Evolutionary conservation across 1,140 invertebrate genomes (phyloP).

Genomic region (Apis mellifera): Amel_HAv3.1 CM009945.2:7953501-7954000

Average conservation of each 20-base stretch:
- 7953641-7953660: neutral
- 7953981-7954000: constrained; percentile 2
- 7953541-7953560: neutral
- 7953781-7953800: constrained; percentile 46
- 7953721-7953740: neutral
- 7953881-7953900: constrained; percentile 62
- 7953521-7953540: neutral
- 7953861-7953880: constrained; percentile 61
- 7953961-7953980: constrained; percentile 15
- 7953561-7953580: no score
- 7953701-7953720: constrained; percentile 7
- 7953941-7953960: constrained; percentile 62
- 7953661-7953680: neutral
- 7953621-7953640: constrained; percentile 1
- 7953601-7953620: neutral
- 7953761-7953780: constrained; percentile 53
- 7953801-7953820: constrained; percentile 57
- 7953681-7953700: constrained; percentile 2
- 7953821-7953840: constrained; percentile 57
- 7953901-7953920: constrained; percentile 50
- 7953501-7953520: neutral
- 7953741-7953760: constrained; percentile 37
- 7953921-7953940: constrained; percentile 37
- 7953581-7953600: neutral
- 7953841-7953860: constrained; percentile 58